Evolutionary conservation across 2,113 vertebrate genomes (phyloP).

Genomic region (Paedocypris sp.): DNA sequence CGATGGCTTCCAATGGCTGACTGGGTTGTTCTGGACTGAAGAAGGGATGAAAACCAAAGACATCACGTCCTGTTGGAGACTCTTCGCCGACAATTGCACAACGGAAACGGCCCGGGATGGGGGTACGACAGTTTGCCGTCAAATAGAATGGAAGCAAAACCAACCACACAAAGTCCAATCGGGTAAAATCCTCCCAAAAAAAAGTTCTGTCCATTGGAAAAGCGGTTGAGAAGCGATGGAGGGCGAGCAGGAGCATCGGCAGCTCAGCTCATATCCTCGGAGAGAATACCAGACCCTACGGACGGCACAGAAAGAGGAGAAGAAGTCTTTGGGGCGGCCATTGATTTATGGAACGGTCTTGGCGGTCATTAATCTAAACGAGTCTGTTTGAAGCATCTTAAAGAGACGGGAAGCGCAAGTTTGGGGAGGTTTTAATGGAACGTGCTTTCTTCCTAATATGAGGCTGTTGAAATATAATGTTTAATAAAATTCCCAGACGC

Average conservation of each 20-base stretch:
- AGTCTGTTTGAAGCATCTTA: background rate
- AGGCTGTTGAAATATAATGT: too few species aligned
- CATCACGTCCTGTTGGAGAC: background rate
- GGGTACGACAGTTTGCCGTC: slow-evolving; percentile 11
- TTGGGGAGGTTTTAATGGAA: too few species aligned
- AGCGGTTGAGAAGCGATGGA: background rate
- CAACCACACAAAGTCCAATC: slow-evolving; percentile 3
- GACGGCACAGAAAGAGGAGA: slow-evolving; percentile 15
- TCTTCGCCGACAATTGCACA: slow-evolving; percentile 13
- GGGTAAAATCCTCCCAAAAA: slow-evolving; percentile 1
- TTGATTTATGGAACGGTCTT: background rate
- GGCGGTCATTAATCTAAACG: background rate
- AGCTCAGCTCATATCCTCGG: slow-evolving; percentile 31
- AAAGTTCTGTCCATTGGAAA: too few species aligned
- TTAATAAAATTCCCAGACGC: too few species aligned
- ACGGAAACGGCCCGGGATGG: background rate
- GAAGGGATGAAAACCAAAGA: background rate
- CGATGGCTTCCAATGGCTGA: too few species aligned
- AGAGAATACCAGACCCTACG: slow-evolving; percentile 18
- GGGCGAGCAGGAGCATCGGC: slow-evolving; percentile 23
- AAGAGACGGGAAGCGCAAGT: too few species aligned
- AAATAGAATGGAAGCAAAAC: slow-evolving; percentile 14
- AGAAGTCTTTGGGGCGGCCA: slow-evolving; percentile 1
- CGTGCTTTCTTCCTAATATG: too few species aligned
- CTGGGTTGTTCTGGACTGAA: too few species aligned